Conservation (phyloP, 2,888 invertebrate genomes). For the Geophilus truncorum region DNA sequence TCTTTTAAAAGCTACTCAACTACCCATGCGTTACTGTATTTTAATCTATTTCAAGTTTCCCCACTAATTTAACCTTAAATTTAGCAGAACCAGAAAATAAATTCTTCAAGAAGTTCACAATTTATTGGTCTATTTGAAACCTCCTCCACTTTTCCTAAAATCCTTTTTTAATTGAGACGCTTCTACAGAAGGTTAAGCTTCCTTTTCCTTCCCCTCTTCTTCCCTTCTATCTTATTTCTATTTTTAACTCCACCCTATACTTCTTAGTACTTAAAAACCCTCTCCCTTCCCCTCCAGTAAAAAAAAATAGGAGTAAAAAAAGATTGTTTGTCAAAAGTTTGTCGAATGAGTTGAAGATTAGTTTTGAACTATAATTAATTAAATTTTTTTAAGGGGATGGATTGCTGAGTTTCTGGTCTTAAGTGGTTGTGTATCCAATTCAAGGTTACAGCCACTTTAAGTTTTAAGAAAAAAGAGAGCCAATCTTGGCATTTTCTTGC, state of each 20-base stretch:
- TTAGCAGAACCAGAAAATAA: background rate
- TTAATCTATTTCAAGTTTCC: no score
- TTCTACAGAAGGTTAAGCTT: constrained; percentile 4
- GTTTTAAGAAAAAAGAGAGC: no score
- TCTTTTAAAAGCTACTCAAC: no score
- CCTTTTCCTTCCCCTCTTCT: background rate
- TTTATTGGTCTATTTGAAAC: constrained; percentile 18
- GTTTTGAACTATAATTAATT: background rate
- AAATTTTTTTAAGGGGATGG: background rate
- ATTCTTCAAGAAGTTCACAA: background rate
- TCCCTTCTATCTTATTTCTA: constrained; percentile 9
- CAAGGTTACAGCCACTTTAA: background rate
- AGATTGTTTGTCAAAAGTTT: constrained; percentile 7
- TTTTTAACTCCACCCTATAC: background rate
- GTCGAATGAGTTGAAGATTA: background rate
- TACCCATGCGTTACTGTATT: no score
- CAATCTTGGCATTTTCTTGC: background rate
- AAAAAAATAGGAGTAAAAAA: background rate
- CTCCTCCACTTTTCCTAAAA: constrained; percentile 4
- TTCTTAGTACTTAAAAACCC: background rate
- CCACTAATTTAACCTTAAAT: no score
- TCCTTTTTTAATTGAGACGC: constrained; percentile 27
- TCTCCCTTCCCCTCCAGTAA: background rate
- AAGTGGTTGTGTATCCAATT: background rate
- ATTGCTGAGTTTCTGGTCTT: background rate